Evolutionary conservation across 2,797 vertebrate species (phyloP).

Genomic region (Microctenopoma stevenorrisi): DNA sequence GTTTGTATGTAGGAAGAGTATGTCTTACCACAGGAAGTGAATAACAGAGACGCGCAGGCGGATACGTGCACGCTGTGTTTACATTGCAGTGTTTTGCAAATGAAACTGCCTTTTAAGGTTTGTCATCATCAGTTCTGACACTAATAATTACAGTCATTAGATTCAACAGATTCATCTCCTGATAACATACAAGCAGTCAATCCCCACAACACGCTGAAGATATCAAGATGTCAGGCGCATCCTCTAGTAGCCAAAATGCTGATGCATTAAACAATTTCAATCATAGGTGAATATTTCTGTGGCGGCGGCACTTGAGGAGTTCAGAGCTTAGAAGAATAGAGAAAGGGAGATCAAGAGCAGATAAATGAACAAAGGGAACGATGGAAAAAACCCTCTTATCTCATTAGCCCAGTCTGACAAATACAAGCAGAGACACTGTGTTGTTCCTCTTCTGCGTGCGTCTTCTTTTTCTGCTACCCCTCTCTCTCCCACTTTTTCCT

Average conservation of each 20-base stretch:
- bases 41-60: conserved; percentile 26
- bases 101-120: background rate
- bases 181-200: background rate
- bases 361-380: conserved; percentile 39
- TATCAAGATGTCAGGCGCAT: conserved; percentile 28
- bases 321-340: conserved; percentile 15
- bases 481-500: conserved; percentile 11
- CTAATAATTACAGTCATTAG: background rate
- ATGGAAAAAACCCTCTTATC: conserved; percentile 44
- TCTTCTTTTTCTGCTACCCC: conserved; percentile 9
- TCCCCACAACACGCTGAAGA: background rate
- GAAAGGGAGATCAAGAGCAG: conserved; percentile 1
- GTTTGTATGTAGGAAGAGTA: conserved; percentile 24
- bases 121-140: background rate
- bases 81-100: background rate
- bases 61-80: conserved; percentile 9
- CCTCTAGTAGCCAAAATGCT: conserved; percentile 11
- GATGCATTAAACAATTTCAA: conserved; percentile 37
- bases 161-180: background rate
- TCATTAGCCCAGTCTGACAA: conserved; percentile 48
- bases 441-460: conserved; percentile 9
- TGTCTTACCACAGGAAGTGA: conserved; percentile 27
- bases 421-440: conserved; percentile 39
- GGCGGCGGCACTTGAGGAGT: conserved; percentile 36
- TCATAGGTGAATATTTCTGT: conserved; percentile 46